Percentiles rank a stretch among this genome's conserved stretches.
These are phyloP conservation scores for Sakesphorus luctuosus DNA, from an alignment of 2,113 vertebrate species.

Conservation along the genomic window DNA sequence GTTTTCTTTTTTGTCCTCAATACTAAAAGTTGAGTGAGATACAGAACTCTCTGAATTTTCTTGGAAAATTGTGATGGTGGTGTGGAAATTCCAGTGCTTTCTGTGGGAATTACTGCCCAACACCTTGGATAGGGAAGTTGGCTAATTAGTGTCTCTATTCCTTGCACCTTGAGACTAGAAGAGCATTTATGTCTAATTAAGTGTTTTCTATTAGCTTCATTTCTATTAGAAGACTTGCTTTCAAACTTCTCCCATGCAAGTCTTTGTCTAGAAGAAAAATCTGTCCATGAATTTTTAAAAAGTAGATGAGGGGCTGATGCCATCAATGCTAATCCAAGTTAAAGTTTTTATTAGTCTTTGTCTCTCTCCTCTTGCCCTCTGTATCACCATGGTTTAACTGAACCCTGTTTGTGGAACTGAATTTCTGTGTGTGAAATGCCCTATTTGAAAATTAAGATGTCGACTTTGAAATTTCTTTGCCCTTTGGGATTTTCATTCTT, in stretches of 20 bases:
- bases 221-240: background rate
- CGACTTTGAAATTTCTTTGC: background rate
- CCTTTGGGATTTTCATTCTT: background rate
- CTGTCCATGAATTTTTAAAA: background rate
- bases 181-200: background rate
- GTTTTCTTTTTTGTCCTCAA: background rate
- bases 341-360: background rate
- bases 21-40: background rate
- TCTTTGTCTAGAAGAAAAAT: background rate
- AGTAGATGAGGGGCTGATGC: background rate
- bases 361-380: background rate
- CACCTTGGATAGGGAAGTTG: background rate
- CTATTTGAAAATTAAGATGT: background rate
- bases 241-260: background rate
- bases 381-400: background rate
- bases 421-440: background rate
- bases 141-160: background rate
- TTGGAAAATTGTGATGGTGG: accelerated
- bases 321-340: background rate
- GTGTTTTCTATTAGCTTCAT: background rate
- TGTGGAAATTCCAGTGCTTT: background rate
- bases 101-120: background rate
- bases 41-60: background rate
- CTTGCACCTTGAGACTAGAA: background rate
- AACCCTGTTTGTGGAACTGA: background rate